Base-by-base conservation (phyloP, 2,113 vertebrate genomes). In the Speoplatyrhinus poulsoni region DNA sequence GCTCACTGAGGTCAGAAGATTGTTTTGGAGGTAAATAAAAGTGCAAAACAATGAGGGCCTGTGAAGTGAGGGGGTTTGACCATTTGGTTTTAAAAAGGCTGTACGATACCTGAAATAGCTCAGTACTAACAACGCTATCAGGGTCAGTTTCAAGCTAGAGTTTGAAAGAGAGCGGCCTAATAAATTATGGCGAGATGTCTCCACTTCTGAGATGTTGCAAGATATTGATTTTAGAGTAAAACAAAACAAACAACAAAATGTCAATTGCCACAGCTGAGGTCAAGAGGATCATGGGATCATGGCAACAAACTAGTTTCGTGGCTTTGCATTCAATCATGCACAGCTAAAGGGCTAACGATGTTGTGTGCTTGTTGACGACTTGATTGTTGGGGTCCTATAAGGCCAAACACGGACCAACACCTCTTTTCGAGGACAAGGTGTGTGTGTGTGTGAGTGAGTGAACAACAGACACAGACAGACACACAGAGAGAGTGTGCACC, bases 1-100 rank as follows among this genome's bases (percentile, higher is more conserved):
- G 55, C 52, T 59, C 78, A 71, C 54, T 85, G 84, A 85, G 75
- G 77, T 86, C 87, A 85, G 75, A 81, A 41, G 36, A 75, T 77
- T 61, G 70, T 83, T 78, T 85, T 3, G 65, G 19, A 60, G 75
- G 53, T 68, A 65, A 63, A 79, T 79, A 80, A 87, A 79, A 82
- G 57, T 79, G 71, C 83, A 79, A 82, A 83, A 85, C 66, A 60
- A 72, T 62, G 53, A 73, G 69, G 55, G 75, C 72, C 62, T 62
- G 62, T 46, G 55, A n/a, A 58, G 32, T 12, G 26, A 9, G 56
- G 17, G 3, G 10, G 19, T 10, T 12, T 69, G 15, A 33, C 46
- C 19, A 32, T 54, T 75, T 19, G 48, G 52, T 46, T 57, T 55
- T 64, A 32, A 1, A 68, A 70, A 68, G 69, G 55, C 1, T 13